phyloP scores from a whole-genome alignment of 2,888 invertebrate species.

The Sphaerophoria rueppellii region DNA sequence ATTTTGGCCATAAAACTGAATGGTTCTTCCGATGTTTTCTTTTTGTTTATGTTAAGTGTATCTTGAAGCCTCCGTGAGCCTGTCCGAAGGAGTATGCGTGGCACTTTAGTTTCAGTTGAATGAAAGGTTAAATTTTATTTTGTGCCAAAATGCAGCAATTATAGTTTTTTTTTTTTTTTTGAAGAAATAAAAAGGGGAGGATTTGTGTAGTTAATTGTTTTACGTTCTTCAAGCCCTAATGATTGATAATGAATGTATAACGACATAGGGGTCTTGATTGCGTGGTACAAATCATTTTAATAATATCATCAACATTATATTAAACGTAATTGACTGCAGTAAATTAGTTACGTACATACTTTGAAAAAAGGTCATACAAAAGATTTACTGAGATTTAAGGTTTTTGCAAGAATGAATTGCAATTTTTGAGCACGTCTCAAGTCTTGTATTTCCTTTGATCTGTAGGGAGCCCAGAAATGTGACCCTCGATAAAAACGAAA shows the following conservation, averaged over 20 bases:
- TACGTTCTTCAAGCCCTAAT: conserved; percentile 50
- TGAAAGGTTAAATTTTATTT: conserved; percentile 70
- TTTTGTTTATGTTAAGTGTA: background rate
- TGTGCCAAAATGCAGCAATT: conserved; percentile 69
- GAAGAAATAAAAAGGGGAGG: conserved; percentile 7
- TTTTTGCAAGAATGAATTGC: background rate
- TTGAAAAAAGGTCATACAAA: background rate
- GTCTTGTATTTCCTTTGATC: too few species aligned
- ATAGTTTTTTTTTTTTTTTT: conserved; percentile 30
- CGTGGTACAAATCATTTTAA: conserved; percentile 54
- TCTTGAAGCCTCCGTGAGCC: background rate
- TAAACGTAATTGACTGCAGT: conserved; percentile 37
- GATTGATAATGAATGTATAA: conserved; percentile 65
- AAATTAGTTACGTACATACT: background rate
- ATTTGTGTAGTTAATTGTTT: conserved; percentile 48
- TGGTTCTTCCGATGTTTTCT: conserved; percentile 40
- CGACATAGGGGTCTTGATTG: conserved; percentile 63
- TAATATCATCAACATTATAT: conserved; percentile 60
- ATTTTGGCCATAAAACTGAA: conserved; percentile 71
- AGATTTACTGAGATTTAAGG: background rate
- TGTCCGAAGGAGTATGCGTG: conserved; percentile 41
- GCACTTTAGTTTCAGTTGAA: conserved; percentile 52
- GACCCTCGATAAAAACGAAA: too few species aligned
- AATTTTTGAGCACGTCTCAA: too few species aligned
- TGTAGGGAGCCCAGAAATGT: too few species aligned